phyloP scores from a whole-genome alignment of 2,888 invertebrate genomes.

The Sisyra terminalis region DNA sequence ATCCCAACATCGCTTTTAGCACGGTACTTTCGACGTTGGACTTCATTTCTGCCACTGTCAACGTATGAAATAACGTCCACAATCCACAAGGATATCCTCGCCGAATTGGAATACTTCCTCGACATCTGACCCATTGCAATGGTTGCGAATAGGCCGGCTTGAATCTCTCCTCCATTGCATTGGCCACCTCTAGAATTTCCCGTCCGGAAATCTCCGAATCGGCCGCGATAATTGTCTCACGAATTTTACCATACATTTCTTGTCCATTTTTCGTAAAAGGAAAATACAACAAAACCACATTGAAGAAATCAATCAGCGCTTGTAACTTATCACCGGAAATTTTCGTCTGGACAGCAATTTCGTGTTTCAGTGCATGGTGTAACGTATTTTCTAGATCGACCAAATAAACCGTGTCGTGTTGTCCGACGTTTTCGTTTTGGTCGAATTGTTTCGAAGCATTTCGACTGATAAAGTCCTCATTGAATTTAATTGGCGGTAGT shows the following conservation, averaged over 20 bases:
- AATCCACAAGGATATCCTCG: constrained; percentile 89
- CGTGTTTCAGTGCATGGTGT: constrained; percentile 66
- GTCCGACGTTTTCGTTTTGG: constrained; percentile 19
- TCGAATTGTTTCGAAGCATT: constrained; percentile 27
- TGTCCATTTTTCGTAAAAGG: constrained; percentile 55
- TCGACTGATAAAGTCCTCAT: constrained; percentile 13
- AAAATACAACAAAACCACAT: constrained; percentile 57
- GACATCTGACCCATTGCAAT: constrained; percentile 61
- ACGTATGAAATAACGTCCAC: constrained; percentile 87
- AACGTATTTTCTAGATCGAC: constrained; percentile 78
- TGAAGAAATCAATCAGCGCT: constrained; percentile 59
- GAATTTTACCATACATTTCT: constrained; percentile 37
- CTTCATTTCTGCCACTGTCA: constrained; percentile 62
- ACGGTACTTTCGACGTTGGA: constrained; percentile 37
- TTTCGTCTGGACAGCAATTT: constrained; percentile 52
- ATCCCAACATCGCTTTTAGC: constrained; percentile 69
- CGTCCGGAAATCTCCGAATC: constrained; percentile 38
- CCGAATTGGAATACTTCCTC: constrained; percentile 53
- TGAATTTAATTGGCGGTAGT: constrained; percentile 7
- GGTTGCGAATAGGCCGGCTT: constrained; percentile 37
- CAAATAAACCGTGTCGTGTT: constrained; percentile 29
- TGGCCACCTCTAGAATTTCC: constrained; percentile 38
- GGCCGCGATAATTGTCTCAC: constrained; percentile 19
- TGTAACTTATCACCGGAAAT: constrained; percentile 54
- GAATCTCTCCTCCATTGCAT: constrained; percentile 32